These are phyloP conservation scores for Aldabrachelys gigantea DNA, from an alignment of 2,113 vertebrate genomes.

Conservation along the genomic window DNA sequence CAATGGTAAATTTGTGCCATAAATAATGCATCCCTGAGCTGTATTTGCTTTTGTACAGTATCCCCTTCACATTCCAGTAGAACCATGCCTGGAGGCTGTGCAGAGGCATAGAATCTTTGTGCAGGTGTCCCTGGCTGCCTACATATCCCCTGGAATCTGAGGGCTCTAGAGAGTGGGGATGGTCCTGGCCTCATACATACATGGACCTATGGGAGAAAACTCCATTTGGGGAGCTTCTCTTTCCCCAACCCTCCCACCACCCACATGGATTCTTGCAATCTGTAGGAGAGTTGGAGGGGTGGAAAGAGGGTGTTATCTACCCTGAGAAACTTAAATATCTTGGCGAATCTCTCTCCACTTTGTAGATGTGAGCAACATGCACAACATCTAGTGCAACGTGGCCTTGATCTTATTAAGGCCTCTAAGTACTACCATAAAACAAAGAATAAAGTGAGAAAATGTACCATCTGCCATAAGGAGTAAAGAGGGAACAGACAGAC, in stretches of 20 bases:
- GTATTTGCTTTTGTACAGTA: not conserved
- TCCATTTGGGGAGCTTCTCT: not conserved
- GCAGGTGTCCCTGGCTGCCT: not conserved
- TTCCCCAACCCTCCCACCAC: not conserved
- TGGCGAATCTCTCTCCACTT: not conserved
- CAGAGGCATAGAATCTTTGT: not conserved
- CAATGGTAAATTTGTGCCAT: not conserved
- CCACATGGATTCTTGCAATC: not conserved
- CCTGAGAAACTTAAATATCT: not conserved
- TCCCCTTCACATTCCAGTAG: not conserved
- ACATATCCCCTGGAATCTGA: not conserved
- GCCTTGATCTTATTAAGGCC: conserved; percentile 28
- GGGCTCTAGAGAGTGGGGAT: not conserved
- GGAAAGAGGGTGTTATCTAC: not conserved
- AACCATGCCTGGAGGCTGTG: not conserved
- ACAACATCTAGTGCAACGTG: not conserved
- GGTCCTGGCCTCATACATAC: not conserved
- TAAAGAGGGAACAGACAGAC: conserved; percentile 43
- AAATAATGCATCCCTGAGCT: not conserved
- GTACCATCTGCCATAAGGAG: not conserved
- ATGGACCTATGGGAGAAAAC: not conserved
- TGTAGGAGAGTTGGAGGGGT: not conserved
- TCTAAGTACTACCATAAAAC: conserved; percentile 23
- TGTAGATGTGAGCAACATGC: not conserved
- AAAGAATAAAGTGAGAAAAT: conserved; percentile 21